Evolutionary conservation across 2,113 vertebrate genomes (phyloP).

Genomic region (Ramphastos sulfuratus): DNA sequence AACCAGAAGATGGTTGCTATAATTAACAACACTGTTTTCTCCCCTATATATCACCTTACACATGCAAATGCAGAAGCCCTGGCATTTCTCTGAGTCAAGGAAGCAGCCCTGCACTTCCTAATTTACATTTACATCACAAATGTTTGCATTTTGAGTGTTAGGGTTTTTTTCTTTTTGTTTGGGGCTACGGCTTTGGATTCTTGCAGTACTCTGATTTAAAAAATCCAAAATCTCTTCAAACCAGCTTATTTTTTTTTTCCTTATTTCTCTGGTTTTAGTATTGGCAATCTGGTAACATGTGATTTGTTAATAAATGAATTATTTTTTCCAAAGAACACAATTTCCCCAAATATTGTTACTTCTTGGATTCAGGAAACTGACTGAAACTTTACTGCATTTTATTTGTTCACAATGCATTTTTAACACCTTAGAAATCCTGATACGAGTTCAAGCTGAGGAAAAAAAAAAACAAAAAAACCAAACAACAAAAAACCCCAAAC

Average conservation of each 20-base stretch:
- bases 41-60: not conserved
- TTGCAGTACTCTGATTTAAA: not conserved
- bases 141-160: not conserved
- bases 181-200: not conserved
- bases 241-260: accelerated
- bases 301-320: not conserved
- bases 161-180: too few relatives aligned
- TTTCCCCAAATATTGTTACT: not conserved
- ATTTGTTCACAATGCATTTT: not conserved
- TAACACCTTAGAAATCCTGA: not conserved
- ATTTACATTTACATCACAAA: not conserved
- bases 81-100: not conserved
- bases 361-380: not conserved
- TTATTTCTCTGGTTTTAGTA: not conserved
- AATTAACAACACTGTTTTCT: not conserved
- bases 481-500: too few relatives aligned
- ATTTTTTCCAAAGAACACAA: not conserved
- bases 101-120: not conserved
- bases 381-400: not conserved
- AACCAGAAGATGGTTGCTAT: not conserved
- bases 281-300: not conserved
- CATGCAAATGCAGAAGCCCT: not conserved
- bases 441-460: not conserved
- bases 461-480: not conserved
- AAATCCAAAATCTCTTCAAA: not conserved